phyloP scores from a whole-genome alignment of 1,140 invertebrate species.

The Lasioglossum baleicum region DNA sequence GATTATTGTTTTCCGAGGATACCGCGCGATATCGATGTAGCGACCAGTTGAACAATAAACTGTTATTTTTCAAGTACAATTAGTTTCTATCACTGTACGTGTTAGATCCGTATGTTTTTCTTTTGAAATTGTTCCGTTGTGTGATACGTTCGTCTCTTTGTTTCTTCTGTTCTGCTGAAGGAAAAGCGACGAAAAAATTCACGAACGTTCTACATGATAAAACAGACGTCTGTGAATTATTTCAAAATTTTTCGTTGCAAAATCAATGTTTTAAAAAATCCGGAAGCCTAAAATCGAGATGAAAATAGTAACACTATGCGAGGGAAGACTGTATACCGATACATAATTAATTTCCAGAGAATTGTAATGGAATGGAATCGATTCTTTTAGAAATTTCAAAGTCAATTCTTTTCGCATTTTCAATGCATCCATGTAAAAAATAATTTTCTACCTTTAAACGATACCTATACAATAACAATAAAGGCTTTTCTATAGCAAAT shows the following conservation, averaged over 20 bases:
- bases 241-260: neutral
- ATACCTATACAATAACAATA: constrained; percentile 3
- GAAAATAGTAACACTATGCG: too few relatives aligned
- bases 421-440: constrained; percentile 2
- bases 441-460: constrained; percentile 7
- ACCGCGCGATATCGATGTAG: constrained; percentile 36
- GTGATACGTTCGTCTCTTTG: too few relatives aligned
- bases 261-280: neutral
- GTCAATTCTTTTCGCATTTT: constrained; percentile 11
- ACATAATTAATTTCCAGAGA: constrained; percentile 21
- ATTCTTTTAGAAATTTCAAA: constrained; percentile 3
- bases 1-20: constrained; percentile 47
- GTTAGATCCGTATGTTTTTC: too few relatives aligned
- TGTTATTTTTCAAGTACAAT: neutral
- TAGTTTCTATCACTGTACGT: too few relatives aligned
- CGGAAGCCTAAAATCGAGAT: too few relatives aligned
- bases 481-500: constrained; percentile 21
- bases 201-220: too few relatives aligned
- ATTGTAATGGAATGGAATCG: constrained; percentile 21
- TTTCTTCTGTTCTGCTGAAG: too few relatives aligned
- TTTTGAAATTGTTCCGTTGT: too few relatives aligned
- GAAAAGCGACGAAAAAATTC: too few relatives aligned
- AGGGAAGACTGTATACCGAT: neutral
- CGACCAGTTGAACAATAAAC: constrained; percentile 31
- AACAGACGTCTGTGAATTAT: too few relatives aligned